Percentiles rank a stretch among this genome's conserved stretches.
Conservation (phyloP, 2,888 invertebrate genomes). For the Amiota communis region DNA sequence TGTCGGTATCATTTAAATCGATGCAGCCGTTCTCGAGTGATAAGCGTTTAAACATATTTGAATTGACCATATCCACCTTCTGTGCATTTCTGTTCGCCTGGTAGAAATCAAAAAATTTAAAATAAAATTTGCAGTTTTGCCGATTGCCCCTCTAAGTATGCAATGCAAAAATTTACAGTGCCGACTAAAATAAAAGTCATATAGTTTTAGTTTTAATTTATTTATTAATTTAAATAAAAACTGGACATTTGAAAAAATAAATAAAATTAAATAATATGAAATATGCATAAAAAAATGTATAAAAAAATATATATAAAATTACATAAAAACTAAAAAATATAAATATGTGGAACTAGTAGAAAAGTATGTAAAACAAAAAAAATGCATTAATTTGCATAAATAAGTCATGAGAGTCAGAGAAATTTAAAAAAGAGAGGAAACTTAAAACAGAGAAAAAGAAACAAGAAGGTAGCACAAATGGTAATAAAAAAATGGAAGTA, state of each 20-base stretch:
- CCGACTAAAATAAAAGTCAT: too few relatives aligned
- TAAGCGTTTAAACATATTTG: not conserved
- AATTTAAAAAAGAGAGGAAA: conserved; percentile 37
- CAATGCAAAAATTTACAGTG: too few relatives aligned
- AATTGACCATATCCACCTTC: conserved; percentile 24
- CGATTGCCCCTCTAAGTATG: too few relatives aligned
- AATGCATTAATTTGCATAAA: conserved; percentile 59
- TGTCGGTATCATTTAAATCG: too few relatives aligned
- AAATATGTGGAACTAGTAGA: not conserved
- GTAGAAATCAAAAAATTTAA: too few relatives aligned
- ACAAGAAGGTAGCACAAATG: not conserved
- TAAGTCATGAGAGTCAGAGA: conserved; percentile 50
- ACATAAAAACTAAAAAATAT: not conserved
- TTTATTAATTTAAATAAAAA: not conserved
- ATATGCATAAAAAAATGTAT: not conserved
- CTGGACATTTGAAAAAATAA: conserved; percentile 26
- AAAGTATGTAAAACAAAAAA: not conserved
- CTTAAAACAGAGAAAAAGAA: conserved; percentile 27
- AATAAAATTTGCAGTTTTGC: too few relatives aligned
- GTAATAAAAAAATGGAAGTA: too few relatives aligned
- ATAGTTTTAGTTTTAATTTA: too few relatives aligned
- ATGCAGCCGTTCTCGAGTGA: too few relatives aligned
- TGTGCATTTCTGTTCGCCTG: conserved; percentile 42
- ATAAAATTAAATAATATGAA: not conserved
- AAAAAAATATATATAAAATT: not conserved